phyloP scores from a whole-genome alignment of 92 coral and sea anemone species.

The Siderastrea siderea region DNA sequence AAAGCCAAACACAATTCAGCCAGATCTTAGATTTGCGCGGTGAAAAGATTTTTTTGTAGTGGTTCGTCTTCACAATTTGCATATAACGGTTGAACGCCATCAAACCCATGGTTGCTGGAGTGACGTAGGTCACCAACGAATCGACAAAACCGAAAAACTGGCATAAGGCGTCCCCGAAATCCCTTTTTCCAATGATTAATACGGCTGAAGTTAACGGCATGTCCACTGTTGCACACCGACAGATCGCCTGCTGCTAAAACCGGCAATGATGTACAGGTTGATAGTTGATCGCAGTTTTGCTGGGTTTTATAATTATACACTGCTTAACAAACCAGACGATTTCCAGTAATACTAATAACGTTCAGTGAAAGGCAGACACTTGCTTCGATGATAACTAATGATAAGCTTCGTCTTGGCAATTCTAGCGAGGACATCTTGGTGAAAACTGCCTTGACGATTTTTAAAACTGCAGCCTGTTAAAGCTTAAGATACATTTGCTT shows the following conservation, averaged over 20 bases:
- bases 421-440: constrained; percentile 10
- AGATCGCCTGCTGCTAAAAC: constrained; percentile 81
- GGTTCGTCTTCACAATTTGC: constrained; percentile 67
- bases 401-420: constrained; percentile 38
- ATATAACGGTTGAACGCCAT: constrained; percentile 80
- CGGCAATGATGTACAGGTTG: constrained; percentile 74
- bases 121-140: constrained; percentile 64
- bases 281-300: constrained; percentile 79
- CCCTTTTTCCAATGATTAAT: constrained; percentile 59
- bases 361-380: constrained; percentile 39
- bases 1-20: constrained; percentile 31
- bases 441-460: not conserved
- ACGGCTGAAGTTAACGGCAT: constrained; percentile 75
- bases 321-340: constrained; percentile 73
- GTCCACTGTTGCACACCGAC: constrained; percentile 65
- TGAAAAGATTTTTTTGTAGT: constrained; percentile 72
- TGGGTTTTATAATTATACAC: too few species aligned
- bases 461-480: not conserved
- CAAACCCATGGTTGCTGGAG: constrained; percentile 73
- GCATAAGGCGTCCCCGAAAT: constrained; percentile 61
- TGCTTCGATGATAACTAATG: constrained; percentile 46
- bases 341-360: constrained; percentile 65
- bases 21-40: constrained; percentile 56
- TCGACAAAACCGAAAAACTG: constrained; percentile 74
- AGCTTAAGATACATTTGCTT: too few species aligned